Evolutionary conservation across 1,140 invertebrate genomes (phyloP), one percentile per base, ranked within the genome.

Genomic region (Drosophila yakuba): DNA sequence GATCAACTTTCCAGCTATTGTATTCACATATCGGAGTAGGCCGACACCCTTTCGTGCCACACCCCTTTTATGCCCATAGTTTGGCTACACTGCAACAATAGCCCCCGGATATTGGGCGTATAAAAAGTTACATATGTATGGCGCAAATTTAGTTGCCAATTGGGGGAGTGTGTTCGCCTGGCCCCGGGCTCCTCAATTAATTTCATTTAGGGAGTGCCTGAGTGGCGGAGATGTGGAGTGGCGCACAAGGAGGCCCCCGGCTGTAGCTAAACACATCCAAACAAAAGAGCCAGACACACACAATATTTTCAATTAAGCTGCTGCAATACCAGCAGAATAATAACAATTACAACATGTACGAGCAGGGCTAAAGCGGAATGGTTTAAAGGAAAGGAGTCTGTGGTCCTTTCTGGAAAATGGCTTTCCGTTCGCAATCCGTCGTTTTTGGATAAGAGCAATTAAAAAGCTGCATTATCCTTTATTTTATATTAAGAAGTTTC

Each of bases 221-320:
- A 32, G 28, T 32, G 83, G 69, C 69, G 66, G 23, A 25, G 3
- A n/a, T n/a, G n/a, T 32, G 7, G 32, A 32, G 32, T 10, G 83
- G 69, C 74, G 66, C 83, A 88, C 71, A 69, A 78, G 59, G 52
- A 72, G 52, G 79, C 83, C 59, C 67, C 60, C 47, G 69, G 84
- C 79, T 50, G 69, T 81, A 63, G 66, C 79, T 76, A 89, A 76
- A 83, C 74, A 81, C 74, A 86, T 62, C 58, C 81, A 64, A 64
- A 81, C 62, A 82, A 54, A 61, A 25, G 74, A 43, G 23, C 38
- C 54, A 74, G 41, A 67, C 61, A 74, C 43, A 61, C 45, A 82
- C 75, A 89, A 86, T 89, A 86, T 89, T 89, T 89, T 89, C 83
- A 86, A 86, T 86, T 86, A 86, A 86, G 83, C 79, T 83, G 60